These are phyloP conservation scores for Tuta absoluta DNA, from an alignment of 2,888 invertebrate genomes.

Conservation along the genomic window DNA sequence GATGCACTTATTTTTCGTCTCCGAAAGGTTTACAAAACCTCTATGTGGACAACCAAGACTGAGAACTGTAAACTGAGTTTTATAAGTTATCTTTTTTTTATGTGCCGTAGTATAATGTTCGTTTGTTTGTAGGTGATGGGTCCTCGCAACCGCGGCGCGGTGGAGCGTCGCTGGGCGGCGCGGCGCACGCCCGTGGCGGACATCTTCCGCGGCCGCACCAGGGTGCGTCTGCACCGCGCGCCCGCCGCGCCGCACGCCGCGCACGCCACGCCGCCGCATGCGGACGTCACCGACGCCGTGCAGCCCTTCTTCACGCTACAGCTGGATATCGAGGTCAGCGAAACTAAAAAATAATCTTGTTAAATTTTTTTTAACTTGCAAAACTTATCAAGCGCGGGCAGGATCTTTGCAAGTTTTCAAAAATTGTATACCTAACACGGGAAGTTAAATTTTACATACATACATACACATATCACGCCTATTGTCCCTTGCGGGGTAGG, in stretches of 20 bases:
- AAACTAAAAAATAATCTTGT: too few relatives aligned
- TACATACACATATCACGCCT: too few relatives aligned
- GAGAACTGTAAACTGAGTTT: too few relatives aligned
- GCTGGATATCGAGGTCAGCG: slow-evolving; percentile 92
- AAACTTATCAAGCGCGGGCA: too few relatives aligned
- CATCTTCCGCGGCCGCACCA: slow-evolving; percentile 95
- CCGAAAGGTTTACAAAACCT: slow-evolving; percentile 28
- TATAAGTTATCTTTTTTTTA: too few relatives aligned
- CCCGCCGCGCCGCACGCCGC: slow-evolving; percentile 56
- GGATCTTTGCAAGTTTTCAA: too few relatives aligned
- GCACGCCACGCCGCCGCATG: slow-evolving; percentile 82
- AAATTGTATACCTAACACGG: too few relatives aligned
- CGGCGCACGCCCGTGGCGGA: slow-evolving; percentile 92
- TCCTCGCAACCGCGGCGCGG: slow-evolving; percentile 92
- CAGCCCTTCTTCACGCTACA: slow-evolving; percentile 98
- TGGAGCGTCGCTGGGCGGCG: slow-evolving; percentile 88
- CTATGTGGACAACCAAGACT: slow-evolving; percentile 33
- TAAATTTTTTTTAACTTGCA: too few relatives aligned
- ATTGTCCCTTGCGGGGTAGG: too few relatives aligned
- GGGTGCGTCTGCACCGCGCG: slow-evolving; percentile 89
- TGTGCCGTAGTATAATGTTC: neutral
- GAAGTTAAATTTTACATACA: too few relatives aligned
- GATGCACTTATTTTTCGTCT: slow-evolving; percentile 42
- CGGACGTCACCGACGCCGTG: slow-evolving; percentile 92
- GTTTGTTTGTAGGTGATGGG: slow-evolving; percentile 84